Conservation (phyloP, 2,888 invertebrate genomes). For the Polymixis lichenea region DNA sequence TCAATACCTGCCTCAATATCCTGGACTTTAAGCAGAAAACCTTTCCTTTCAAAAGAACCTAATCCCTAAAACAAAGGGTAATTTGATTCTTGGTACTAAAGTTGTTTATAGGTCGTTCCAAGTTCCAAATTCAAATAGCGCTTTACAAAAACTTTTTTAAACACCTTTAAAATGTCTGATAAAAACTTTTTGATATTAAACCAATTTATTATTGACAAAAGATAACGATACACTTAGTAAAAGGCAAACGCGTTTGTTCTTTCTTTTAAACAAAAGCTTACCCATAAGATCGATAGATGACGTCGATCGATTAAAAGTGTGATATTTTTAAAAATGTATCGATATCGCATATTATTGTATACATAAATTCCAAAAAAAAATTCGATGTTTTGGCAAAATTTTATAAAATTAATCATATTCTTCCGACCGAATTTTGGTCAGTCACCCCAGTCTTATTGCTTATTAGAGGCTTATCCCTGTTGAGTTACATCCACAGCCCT, state of each 20-base stretch:
- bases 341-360: too few species aligned
- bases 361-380: too few species aligned
- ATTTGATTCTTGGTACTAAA: slow-evolving; percentile 3
- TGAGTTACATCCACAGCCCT: too few species aligned
- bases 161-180: not conserved
- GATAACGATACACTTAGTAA: not conserved
- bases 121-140: not conserved
- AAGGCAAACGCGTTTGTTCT: not conserved
- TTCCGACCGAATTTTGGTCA: too few species aligned
- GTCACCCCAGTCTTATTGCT: too few species aligned
- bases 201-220: not conserved
- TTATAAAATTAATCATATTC: too few species aligned
- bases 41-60: slow-evolving; percentile 1
- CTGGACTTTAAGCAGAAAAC: slow-evolving; percentile 3
- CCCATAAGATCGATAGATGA: too few species aligned
- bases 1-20: not conserved
- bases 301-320: too few species aligned
- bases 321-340: too few species aligned
- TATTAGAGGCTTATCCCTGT: too few species aligned
- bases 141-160: not conserved
- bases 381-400: too few species aligned
- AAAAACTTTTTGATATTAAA: not conserved
- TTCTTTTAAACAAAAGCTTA: too few species aligned
- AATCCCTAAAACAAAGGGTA: not conserved
- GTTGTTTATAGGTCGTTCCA: slow-evolving; percentile 20